phyloP scores from a whole-genome alignment of 1,140 invertebrate genomes.

The Magallana ariakensis region DNA sequence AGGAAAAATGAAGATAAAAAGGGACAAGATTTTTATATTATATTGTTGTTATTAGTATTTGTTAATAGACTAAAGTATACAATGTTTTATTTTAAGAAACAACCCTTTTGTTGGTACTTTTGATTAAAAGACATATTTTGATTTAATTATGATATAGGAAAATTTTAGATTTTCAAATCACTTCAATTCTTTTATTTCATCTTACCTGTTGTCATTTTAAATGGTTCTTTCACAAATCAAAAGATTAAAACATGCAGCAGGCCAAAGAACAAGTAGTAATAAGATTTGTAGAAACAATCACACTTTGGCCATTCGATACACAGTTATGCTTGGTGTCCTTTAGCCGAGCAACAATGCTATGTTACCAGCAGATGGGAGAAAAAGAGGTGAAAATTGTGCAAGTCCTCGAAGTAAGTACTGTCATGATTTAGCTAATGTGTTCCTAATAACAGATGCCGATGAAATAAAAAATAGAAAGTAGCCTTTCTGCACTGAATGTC shows the following conservation, averaged over 20 bases:
- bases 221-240: neutral
- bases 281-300: too few species aligned
- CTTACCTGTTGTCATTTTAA: neutral
- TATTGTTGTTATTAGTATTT: neutral
- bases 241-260: neutral
- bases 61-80: neutral
- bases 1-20: neutral
- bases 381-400: slow-evolving; percentile 3
- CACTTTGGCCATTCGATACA: too few species aligned
- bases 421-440: too few species aligned
- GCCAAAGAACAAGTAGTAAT: neutral
- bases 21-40: neutral
- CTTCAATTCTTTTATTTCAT: neutral
- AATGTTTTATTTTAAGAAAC: neutral
- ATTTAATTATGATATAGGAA: neutral
- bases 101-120: neutral
- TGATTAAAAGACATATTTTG: neutral
- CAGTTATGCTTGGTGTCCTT: too few species aligned
- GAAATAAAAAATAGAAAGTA: too few species aligned
- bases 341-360: too few species aligned
- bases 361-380: neutral
- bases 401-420: neutral
- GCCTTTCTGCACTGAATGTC: too few species aligned
- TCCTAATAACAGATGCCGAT: too few species aligned
- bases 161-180: neutral